Evolutionary conservation across 2,113 vertebrate species (phyloP).

Genomic region (Hiodon tergisus): DNA sequence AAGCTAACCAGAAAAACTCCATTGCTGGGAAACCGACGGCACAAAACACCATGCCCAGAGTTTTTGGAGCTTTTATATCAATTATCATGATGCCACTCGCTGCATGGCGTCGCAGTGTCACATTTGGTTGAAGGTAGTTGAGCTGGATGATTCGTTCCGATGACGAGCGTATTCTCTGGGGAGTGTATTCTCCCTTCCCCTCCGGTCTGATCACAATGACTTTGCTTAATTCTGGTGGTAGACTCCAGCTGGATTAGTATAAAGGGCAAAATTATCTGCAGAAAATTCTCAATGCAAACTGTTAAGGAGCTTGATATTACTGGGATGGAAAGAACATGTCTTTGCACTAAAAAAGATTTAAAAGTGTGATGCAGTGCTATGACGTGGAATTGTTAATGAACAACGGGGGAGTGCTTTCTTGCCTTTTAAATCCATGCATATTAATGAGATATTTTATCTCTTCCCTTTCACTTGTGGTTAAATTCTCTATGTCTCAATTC

Average conservation of each 20-base stretch:
- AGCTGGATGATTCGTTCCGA: conserved; percentile 40
- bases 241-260: conserved; percentile 1
- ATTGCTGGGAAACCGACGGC: neutral
- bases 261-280: conserved; percentile 2
- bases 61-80: conserved; percentile 43
- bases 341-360: no score
- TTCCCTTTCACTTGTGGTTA: neutral
- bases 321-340: no score
- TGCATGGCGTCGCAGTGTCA: conserved; percentile 44
- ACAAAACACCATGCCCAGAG: neutral
- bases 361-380: no score
- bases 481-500: no score
- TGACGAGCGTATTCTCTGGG: conserved; percentile 32
- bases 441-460: neutral
- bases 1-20: conserved; percentile 8
- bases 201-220: neutral
- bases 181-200: conserved; percentile 18
- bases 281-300: neutral
- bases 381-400: neutral
- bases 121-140: conserved; percentile 39
- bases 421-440: no score
- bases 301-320: neutral
- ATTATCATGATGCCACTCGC: conserved; percentile 49
- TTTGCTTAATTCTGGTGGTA: conserved; percentile 1
- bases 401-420: neutral